Percentiles rank a stretch among this genome's conserved stretches.
phyloP scores from a whole-genome alignment of 2,888 invertebrate species.

The Exephanes ischioxanthus region DNA sequence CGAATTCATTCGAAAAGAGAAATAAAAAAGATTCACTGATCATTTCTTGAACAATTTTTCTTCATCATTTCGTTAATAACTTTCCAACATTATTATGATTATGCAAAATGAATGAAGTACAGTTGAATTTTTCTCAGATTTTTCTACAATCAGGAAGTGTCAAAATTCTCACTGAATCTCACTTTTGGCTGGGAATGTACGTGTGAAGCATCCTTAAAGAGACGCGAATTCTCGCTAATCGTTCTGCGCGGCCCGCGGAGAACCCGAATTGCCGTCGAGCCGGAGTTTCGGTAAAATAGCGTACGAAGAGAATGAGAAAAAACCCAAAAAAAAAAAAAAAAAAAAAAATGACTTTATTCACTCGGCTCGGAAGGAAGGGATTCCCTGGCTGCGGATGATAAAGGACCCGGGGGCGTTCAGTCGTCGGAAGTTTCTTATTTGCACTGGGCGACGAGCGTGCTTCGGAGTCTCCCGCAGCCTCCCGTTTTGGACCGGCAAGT shows the following conservation, averaged over 20 bases:
- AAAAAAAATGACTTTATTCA: conserved; percentile 30
- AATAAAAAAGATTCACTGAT: too few species aligned
- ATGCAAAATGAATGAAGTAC: not conserved
- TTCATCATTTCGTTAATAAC: too few species aligned
- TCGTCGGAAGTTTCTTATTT: conserved; percentile 49
- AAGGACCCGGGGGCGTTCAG: conserved; percentile 38
- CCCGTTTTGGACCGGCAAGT: conserved; percentile 13
- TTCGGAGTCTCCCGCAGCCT: not conserved
- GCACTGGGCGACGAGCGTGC: conserved; percentile 3
- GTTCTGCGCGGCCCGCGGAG: too few species aligned
- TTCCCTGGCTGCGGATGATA: conserved; percentile 26
- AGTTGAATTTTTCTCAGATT: too few species aligned
- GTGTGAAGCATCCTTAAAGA: too few species aligned
- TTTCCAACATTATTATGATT: not conserved
- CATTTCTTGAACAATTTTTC: too few species aligned
- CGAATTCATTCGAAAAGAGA: too few species aligned
- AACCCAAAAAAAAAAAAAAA: not conserved
- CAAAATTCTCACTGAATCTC: too few species aligned
- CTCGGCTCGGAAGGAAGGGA: not conserved
- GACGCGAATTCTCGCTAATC: too few species aligned
- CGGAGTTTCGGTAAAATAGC: not conserved
- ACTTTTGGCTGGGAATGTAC: too few species aligned
- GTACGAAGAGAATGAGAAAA: not conserved
- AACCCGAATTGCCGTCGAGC: too few species aligned
- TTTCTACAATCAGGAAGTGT: too few species aligned